A percentile compares a stretch with the other conserved stretches of the same genome.
These are phyloP conservation scores for Nipponacmea schrenckii DNA, from an alignment of 2,888 invertebrate species.

Conservation along the genomic window DNA sequence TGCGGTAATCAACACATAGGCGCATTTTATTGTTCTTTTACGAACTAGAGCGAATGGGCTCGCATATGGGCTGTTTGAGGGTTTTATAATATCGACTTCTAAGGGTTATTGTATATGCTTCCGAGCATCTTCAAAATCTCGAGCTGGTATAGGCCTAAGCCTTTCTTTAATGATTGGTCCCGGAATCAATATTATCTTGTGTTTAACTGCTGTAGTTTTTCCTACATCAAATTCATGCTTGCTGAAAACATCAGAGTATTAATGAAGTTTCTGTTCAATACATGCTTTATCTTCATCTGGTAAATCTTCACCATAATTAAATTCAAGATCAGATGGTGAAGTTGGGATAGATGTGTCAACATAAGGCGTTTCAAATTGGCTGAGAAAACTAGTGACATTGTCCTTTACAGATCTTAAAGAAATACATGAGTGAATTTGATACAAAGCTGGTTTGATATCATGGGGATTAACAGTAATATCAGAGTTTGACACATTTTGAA, in stretches of 20 bases:
- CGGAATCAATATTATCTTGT: slow-evolving; percentile 8
- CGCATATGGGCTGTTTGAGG: slow-evolving; percentile 8
- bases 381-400: background rate
- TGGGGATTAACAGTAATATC: background rate
- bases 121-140: slow-evolving; percentile 13
- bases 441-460: background rate
- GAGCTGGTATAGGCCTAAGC: background rate
- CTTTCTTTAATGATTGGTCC: slow-evolving; percentile 1
- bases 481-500: background rate
- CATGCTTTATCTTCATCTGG: background rate
- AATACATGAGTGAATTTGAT: background rate
- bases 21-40: slow-evolving; percentile 9
- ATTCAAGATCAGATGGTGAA: background rate
- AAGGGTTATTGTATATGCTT: background rate
- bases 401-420: background rate
- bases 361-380: background rate
- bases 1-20: slow-evolving; percentile 10
- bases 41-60: slow-evolving; percentile 10
- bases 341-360: background rate
- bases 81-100: slow-evolving; percentile 9
- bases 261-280: background rate
- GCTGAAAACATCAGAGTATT: slow-evolving; percentile 10
- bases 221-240: slow-evolving; percentile 14
- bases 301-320: background rate
- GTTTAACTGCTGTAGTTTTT: slow-evolving; percentile 3